Evolutionary conservation across 2,113 vertebrate species (phyloP).

Genomic region (Grantiella picta): DNA sequence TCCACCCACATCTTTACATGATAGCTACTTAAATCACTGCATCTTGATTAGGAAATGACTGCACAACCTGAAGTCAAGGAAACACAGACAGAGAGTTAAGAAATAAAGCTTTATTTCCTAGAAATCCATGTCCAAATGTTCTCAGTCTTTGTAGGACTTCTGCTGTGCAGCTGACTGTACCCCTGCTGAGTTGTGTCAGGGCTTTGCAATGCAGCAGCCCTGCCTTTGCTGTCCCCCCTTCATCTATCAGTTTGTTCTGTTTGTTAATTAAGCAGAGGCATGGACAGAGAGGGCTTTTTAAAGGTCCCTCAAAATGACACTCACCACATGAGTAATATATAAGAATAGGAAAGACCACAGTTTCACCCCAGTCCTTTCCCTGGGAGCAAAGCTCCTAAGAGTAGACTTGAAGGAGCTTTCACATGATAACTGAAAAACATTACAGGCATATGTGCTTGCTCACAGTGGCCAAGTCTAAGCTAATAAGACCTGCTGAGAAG

Average conservation of each 20-base stretch:
- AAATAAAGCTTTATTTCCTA: background rate
- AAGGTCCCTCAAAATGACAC: background rate
- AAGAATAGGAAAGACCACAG: background rate
- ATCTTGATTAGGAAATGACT: background rate
- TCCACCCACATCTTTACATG: background rate
- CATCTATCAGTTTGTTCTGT: background rate
- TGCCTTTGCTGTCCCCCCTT: background rate
- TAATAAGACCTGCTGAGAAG: background rate
- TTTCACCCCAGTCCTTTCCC: background rate
- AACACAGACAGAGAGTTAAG: background rate
- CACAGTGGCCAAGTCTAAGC: background rate
- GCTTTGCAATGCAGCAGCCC: background rate
- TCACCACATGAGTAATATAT: rapidly evolving
- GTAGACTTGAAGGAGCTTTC: background rate
- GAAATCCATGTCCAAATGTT: background rate
- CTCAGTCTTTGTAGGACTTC: background rate
- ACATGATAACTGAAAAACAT: background rate
- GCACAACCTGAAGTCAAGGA: background rate
- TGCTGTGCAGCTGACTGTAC: background rate
- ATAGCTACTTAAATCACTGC: background rate
- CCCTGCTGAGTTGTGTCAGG: background rate
- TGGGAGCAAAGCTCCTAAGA: background rate
- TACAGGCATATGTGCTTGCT: background rate
- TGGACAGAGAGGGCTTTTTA: background rate
- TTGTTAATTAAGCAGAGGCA: background rate